phyloP scores from a whole-genome alignment of 64 coral and sea anemone species.

The Actinia tenebrosa region DNA sequence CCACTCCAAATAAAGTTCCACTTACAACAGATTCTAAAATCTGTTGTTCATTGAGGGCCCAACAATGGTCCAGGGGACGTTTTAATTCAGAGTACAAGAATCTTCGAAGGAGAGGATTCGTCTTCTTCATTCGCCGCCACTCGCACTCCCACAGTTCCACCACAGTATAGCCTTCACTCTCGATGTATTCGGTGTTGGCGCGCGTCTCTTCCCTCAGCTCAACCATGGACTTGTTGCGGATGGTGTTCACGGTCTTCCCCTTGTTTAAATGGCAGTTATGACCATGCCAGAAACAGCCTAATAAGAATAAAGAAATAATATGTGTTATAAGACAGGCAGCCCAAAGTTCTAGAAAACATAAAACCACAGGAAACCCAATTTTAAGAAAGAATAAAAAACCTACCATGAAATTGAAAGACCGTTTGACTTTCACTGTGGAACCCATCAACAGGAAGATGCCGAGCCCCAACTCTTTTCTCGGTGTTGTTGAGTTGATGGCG shows the following conservation, averaged over 20 bases:
- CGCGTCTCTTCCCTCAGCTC: not conserved
- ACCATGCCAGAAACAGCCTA: too few species aligned
- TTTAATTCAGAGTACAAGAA: slow-evolving; percentile 1
- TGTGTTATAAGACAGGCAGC: too few species aligned
- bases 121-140: not conserved
- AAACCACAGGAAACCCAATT: too few species aligned
- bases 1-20: not conserved
- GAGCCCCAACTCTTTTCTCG: not conserved
- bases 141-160: slow-evolving; percentile 11
- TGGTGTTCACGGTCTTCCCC: not conserved
- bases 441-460: not conserved
- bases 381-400: too few species aligned
- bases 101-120: not conserved
- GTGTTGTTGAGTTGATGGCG: not conserved
- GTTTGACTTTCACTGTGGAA: not conserved
- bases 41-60: not conserved
- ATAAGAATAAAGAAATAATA: too few species aligned
- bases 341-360: too few species aligned
- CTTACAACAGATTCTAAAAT: not conserved
- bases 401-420: not conserved
- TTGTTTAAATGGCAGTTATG: too few species aligned
- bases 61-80: not conserved
- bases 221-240: too few species aligned
- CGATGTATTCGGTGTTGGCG: not conserved
- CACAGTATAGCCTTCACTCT: not conserved